Evolutionary conservation across 1,140 invertebrate species (phyloP), one percentile per base, ranked within the genome.

Genomic region (Zaprionus camerounensis): DNA sequence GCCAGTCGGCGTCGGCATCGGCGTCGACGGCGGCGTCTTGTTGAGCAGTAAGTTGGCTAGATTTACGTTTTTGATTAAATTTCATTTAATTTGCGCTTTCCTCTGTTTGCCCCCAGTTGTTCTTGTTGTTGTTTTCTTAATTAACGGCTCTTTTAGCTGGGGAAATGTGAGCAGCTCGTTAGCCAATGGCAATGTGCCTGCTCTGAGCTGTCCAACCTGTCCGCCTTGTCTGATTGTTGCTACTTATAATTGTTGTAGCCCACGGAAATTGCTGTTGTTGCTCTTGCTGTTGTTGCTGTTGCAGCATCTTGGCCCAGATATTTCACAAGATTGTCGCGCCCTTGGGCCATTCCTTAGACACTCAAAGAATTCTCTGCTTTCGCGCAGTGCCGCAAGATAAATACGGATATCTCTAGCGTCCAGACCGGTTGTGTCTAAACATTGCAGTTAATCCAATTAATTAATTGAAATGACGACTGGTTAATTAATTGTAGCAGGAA

Each of bases 31-130:
- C 38, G 44, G 34, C 41, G 70, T 66, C 78, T 69, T 58, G 61
- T 57, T 77, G 79, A 66, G 36, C 66, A 81, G 66, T 82, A 80
- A 82, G 72, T 87, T 82, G 71, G 76, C 77, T 86, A 82, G 83
- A 86, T 87, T 85, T 87, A 86, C 83, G 83, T 78, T 86, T 86
- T 86, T 86, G 83, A 86, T 87, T 86, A 86, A 86, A 86, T 86
- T 87, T 87, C 64, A 71, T 86, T 86, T 87, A 86, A 85, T 87
- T 86, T 86, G 80, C 73, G 82, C 83, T 86, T 82, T 83, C 63
- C 53, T 38, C 71, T 51, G 51, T 51, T 24, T 22, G 11, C 46
- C 20, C n/a, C 28, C 59, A 49, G 22, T 66, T 57, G 51, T 34
- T 80, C 57, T 55, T 73, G 65, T 67, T 73, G 65, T 61, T 65